Base-by-base conservation (phyloP, 2,113 vertebrate genomes). In the Isurus oxyrinchus region DNA sequence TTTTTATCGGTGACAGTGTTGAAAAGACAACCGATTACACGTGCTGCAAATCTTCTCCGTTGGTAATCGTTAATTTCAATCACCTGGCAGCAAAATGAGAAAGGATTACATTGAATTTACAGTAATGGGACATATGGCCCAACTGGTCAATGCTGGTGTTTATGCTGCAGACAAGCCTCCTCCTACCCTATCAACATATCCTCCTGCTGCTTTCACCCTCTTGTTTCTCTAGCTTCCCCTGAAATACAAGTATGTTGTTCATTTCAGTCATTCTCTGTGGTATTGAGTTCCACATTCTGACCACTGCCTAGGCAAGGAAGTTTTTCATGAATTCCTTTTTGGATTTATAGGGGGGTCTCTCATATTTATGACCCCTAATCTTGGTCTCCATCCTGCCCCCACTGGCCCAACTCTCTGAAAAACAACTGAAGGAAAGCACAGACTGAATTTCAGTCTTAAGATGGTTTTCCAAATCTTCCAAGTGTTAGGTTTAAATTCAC, bases 1-100 rank as follows among this genome's bases (percentile, higher is more conserved):
- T 96, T 96, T 96, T 97, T 97, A 84, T 96, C 96, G 0, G 25
- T 96, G n/a, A 96, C 19, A 0, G 96, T 96, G 86, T 96, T 96
- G 93, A 97, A 97, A 31, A 96, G 96, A n/a, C 96, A 97, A 96
- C 96, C 96, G 35, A 81, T 5, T 0, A 96, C 90, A 49, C 23
- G 40, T 10, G 95, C 91, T 0, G 96, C 96, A 63, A 97, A 97
- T 31, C 96, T 95, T 13, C 96, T 49, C 31, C 96, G 94, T 84
- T 97, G 96, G 23, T 97, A 97, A 13, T 97, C 96, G 31, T 97
- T 97, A 59, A 97, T 94, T 25, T 96, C 31, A 0, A 96, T 94
- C 25, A 96, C 96, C 96, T 97, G 96, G 19, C 14, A 35, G 87
- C 53, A 94, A 25, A 94, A 94, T 25, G 6, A 67, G 21, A 66